These are phyloP conservation scores for Leptoclinus maculatus DNA, from an alignment of 2,797 vertebrate genomes.

Conservation along the genomic window DNA sequence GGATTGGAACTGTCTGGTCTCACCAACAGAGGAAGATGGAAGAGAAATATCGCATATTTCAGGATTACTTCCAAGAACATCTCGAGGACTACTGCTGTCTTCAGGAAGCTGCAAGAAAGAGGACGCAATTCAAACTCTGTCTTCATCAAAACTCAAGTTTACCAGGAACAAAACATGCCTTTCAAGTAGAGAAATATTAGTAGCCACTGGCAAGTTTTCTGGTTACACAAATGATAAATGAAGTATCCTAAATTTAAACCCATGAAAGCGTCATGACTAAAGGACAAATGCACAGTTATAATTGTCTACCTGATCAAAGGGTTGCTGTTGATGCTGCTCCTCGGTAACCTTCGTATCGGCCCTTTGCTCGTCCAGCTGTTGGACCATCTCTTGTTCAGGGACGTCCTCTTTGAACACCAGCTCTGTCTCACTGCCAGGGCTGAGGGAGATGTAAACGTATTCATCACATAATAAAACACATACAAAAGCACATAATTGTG, in stretches of 20 bases:
- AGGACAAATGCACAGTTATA: neutral
- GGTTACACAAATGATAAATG: neutral
- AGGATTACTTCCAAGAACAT: constrained; percentile 20
- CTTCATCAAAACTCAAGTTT: neutral
- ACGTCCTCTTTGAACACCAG: neutral
- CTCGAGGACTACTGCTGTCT: neutral
- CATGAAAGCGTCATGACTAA: neutral
- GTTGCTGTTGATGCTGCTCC: constrained; percentile 18
- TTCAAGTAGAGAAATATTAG: neutral
- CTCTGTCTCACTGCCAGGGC: constrained; percentile 41
- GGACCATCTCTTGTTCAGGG: constrained; percentile 24
- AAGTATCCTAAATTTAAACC: neutral
- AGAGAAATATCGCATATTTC: constrained; percentile 5
- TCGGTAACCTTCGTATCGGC: neutral
- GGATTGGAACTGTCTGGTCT: neutral
- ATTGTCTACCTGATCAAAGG: constrained; percentile 48
- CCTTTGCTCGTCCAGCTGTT: neutral
- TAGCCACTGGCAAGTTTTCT: neutral
- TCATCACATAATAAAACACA: neutral
- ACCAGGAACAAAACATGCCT: neutral
- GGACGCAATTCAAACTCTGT: neutral
- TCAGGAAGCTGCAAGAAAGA: constrained; percentile 43
- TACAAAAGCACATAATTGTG: neutral
- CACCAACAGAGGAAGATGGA: neutral
- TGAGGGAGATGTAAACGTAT: neutral